Evolutionary conservation across 2,797 vertebrate species (phyloP), one percentile per base, ranked within the genome.

Genomic region (Gymnoscopelus microlampas): DNA sequence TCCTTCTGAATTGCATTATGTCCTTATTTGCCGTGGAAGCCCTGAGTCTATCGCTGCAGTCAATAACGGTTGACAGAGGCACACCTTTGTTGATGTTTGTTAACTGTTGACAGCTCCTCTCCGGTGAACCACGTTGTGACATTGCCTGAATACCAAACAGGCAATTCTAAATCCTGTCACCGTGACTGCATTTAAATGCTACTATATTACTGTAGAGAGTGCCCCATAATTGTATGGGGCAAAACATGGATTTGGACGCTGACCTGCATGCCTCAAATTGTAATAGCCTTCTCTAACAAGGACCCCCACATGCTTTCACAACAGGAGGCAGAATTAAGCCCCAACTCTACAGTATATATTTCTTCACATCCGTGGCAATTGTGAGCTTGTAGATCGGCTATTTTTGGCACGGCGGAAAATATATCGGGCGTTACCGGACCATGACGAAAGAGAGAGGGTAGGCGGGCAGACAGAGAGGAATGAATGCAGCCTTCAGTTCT

Each of bases 101-200:
- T 54, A 53, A 70, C 56, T 66, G 64, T 75, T 66, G 68, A 39
- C 72, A 54, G 64, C 66, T 76, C 2, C 35, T 77, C 59, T 73
- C 14, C 61, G 53, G 71, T 68, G 67, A 57, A 62, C 59, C 0
- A 1, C 68, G 14, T 68, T 13, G 14, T 2, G 26, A 26, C 62
- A 68, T 50, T 29, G 23, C 50, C 26, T 70, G 83, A 81, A 86
- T 83, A 72, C 71, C 44, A 80, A 88, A 63, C 53, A 32, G 47
- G 13, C 1, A 24, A 68, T 23, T 49, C 39, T 44, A 10, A 9
- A 44, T 53, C 57, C 63, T 44, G 44, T 58, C 59, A 48, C 12
- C 55, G 12, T 49, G 24, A 23, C 57, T 26, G 44, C 6, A 14
- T 55, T 19, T 65, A 53, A 72, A 68, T 8, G 35, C 62, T 47